Conservation (phyloP, 2,888 invertebrate genomes). For the Chymomyza amoena region DNA sequence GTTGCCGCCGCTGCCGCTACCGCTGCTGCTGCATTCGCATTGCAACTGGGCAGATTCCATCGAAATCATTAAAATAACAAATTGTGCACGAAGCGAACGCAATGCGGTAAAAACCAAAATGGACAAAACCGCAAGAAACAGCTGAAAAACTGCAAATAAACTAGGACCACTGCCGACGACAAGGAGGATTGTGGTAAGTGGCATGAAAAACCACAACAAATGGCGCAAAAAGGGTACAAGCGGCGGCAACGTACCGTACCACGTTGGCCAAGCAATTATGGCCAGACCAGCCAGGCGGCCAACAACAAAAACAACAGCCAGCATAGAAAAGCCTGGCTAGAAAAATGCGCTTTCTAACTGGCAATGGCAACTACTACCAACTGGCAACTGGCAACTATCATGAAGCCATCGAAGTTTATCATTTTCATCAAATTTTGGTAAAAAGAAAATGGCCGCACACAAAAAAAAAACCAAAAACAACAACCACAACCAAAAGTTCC, state of each 20-base stretch:
- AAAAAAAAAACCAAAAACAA: slow-evolving; percentile 4
- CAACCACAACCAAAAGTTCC: slow-evolving; percentile 41
- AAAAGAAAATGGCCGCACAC: slow-evolving; percentile 9
- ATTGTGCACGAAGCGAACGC: slow-evolving; percentile 67
- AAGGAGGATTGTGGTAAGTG: slow-evolving; percentile 24
- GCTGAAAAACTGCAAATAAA: slow-evolving; percentile 18
- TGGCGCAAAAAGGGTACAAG: slow-evolving; percentile 62
- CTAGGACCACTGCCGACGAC: slow-evolving; percentile 3
- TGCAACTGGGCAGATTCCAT: slow-evolving; percentile 53
- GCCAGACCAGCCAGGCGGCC: slow-evolving; percentile 6
- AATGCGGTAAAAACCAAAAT: slow-evolving; percentile 39
- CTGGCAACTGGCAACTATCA: slow-evolving; percentile 35
- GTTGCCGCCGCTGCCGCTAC: background rate
- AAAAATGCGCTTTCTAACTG: slow-evolving; percentile 60
- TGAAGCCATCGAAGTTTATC: slow-evolving; percentile 69
- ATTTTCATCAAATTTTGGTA: slow-evolving; percentile 41
- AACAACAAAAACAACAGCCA: slow-evolving; percentile 10
- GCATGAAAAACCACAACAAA: slow-evolving; percentile 47
- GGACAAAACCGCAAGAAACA: slow-evolving; percentile 49
- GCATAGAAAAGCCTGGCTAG: background rate
- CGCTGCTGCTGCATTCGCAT: background rate
- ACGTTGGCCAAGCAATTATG: slow-evolving; percentile 26
- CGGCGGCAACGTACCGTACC: background rate
- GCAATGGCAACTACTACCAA: slow-evolving; percentile 12
- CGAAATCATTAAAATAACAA: slow-evolving; percentile 72